Conservation (phyloP, 2,797 vertebrate species). For the Mus caroli region DNA sequence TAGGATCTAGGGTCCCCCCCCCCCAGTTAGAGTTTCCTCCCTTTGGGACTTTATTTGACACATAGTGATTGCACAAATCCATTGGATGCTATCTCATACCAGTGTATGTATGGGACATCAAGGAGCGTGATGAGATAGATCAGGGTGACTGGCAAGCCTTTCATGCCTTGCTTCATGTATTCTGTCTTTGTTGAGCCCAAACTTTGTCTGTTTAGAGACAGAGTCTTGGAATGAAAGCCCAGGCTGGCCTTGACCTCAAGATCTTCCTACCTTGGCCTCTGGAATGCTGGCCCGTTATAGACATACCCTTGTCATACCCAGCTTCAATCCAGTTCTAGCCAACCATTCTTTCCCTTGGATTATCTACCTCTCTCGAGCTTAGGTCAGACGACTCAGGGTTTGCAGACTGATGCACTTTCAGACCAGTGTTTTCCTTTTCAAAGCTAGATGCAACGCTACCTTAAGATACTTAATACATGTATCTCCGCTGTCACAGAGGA, state of each 20-base stretch:
- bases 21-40: not conserved
- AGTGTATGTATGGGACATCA: not conserved
- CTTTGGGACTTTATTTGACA: not conserved
- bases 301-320: not conserved
- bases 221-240: conserved; percentile 6
- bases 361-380: not conserved
- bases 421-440: not conserved
- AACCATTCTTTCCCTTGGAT: not conserved
- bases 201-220: not conserved
- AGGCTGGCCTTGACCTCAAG: not conserved
- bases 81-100: not conserved
- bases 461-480: not conserved
- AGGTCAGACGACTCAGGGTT: not conserved
- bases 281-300: not conserved
- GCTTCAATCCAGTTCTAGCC: not conserved
- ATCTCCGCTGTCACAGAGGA: conserved; percentile 23
- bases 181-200: not conserved
- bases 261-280: not conserved
- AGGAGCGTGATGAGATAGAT: not conserved
- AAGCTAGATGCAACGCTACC: conserved; percentile 27
- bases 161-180: not conserved
- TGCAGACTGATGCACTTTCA: not conserved
- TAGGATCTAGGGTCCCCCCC: not conserved
- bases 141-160: not conserved
- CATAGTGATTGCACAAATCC: not conserved